Percentiles rank a stretch among this genome's conserved stretches.
Evolutionary conservation across 2,888 invertebrate genomes (phyloP).

Genomic region (Prionchulus punctatus): DNA sequence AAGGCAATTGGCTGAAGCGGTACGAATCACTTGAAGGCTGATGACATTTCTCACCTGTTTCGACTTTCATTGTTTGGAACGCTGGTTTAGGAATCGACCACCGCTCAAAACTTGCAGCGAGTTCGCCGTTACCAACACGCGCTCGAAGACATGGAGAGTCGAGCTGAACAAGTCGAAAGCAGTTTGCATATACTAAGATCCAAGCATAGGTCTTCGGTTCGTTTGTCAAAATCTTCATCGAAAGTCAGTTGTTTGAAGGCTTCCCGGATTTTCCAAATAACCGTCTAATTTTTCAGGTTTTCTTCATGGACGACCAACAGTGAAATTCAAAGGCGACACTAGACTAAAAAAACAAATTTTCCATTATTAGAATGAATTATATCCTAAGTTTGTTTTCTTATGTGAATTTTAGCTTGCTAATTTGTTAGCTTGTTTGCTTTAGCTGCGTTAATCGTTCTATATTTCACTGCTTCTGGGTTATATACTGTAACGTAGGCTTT

Average conservation of each 20-base stretch:
- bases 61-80: not conserved
- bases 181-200: constrained; percentile 84
- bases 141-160: constrained; percentile 89
- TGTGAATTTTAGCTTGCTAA: too few species aligned
- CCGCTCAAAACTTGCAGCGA: constrained; percentile 66
- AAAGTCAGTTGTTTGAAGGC: constrained; percentile 20
- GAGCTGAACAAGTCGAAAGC: constrained; percentile 83
- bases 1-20: constrained; percentile 82
- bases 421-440: too few species aligned
- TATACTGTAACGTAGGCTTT: too few species aligned
- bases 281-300: too few species aligned
- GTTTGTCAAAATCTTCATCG: constrained; percentile 22
- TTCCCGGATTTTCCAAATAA: too few species aligned
- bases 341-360: too few species aligned
- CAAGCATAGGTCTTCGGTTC: constrained; percentile 61
- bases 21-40: constrained; percentile 30
- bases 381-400: too few species aligned
- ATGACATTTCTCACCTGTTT: not conserved
- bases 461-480: too few species aligned
- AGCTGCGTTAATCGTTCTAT: too few species aligned
- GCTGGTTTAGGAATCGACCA: constrained; percentile 28
- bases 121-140: constrained; percentile 96
- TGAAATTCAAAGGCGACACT: too few species aligned
- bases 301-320: too few species aligned
- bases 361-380: too few species aligned